Evolutionary conservation across 2,888 invertebrate genomes (phyloP).

Genomic region (Tinea trinotella): DNA sequence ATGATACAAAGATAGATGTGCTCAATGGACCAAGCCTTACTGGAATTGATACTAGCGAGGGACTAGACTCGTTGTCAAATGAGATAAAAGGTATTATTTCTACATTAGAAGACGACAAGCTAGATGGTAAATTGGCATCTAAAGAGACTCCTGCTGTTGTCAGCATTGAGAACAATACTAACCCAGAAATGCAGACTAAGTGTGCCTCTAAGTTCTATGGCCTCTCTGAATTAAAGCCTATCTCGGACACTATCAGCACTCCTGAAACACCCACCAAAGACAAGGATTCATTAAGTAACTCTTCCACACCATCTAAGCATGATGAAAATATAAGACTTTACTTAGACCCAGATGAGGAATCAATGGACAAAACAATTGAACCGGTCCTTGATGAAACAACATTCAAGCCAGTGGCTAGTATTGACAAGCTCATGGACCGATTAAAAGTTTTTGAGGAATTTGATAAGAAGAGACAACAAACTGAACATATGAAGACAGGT

Average conservation of each 20-base stretch:
- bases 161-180: background rate
- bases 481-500: constrained; percentile 51
- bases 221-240: constrained; percentile 38
- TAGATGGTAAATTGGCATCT: constrained; percentile 23
- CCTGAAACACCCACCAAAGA: constrained; percentile 58
- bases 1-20: background rate
- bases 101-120: constrained; percentile 57
- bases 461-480: constrained; percentile 59
- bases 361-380: constrained; percentile 49
- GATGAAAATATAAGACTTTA: constrained; percentile 60
- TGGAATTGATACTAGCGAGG: constrained; percentile 23
- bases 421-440: constrained; percentile 65
- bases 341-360: constrained; percentile 49
- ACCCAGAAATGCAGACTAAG: constrained; percentile 37
- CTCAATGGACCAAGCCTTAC: constrained; percentile 9
- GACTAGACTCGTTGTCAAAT: constrained; percentile 57
- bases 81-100: constrained; percentile 64
- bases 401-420: constrained; percentile 57
- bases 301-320: constrained; percentile 53
- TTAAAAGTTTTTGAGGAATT: constrained; percentile 66
- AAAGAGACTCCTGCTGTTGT: background rate
- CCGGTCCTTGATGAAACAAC: constrained; percentile 44
- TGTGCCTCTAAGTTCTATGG: constrained; percentile 52
- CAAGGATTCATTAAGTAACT: constrained; percentile 35
- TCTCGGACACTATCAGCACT: constrained; percentile 48